Evolutionary conservation across 2,888 invertebrate genomes (phyloP).

Genomic region (Cistogaster globosa): DNA sequence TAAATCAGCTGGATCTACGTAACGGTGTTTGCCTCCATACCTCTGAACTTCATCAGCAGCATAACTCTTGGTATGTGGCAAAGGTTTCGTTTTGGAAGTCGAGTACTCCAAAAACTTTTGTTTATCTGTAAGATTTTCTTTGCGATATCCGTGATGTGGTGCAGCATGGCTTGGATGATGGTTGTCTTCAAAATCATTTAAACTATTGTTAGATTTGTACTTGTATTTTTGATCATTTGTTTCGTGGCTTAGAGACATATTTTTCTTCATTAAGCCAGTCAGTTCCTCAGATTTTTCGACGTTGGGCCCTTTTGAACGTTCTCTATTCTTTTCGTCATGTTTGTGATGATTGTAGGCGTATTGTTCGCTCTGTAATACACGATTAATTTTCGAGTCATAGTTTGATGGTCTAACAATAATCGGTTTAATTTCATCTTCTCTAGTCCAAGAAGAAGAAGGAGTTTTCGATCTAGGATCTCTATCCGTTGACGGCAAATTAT

Average conservation of each 20-base stretch:
- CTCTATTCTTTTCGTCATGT: slow-evolving; percentile 59
- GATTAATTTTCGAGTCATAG: slow-evolving; percentile 82
- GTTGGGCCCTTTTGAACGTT: slow-evolving; percentile 77
- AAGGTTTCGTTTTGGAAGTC: slow-evolving; percentile 76
- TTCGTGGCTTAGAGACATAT: slow-evolving; percentile 75
- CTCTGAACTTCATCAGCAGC: slow-evolving; percentile 78
- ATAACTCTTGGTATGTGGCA: slow-evolving; percentile 75
- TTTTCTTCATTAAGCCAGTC: slow-evolving; percentile 80
- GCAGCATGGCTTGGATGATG: slow-evolving; percentile 75
- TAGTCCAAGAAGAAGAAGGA: slow-evolving; percentile 77
- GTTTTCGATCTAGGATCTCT: slow-evolving; percentile 68
- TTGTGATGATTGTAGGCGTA: slow-evolving; percentile 71
- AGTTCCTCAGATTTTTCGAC: slow-evolving; percentile 81
- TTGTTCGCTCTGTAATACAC: slow-evolving; percentile 80
- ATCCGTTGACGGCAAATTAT: slow-evolving; percentile 62
- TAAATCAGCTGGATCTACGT: slow-evolving; percentile 80
- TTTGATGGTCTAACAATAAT: slow-evolving; percentile 82
- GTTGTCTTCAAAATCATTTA: slow-evolving; percentile 79
- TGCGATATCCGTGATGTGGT: slow-evolving; percentile 75
- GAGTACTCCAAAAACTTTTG: slow-evolving; percentile 82
- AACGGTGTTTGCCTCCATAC: slow-evolving; percentile 80
- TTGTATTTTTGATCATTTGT: slow-evolving; percentile 73
- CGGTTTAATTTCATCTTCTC: slow-evolving; percentile 82
- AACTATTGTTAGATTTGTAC: slow-evolving; percentile 70
- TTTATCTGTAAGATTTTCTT: slow-evolving; percentile 82